These are phyloP conservation scores for Channa maculata DNA, from an alignment of 2,113 vertebrate species.

Conservation along the genomic window DNA sequence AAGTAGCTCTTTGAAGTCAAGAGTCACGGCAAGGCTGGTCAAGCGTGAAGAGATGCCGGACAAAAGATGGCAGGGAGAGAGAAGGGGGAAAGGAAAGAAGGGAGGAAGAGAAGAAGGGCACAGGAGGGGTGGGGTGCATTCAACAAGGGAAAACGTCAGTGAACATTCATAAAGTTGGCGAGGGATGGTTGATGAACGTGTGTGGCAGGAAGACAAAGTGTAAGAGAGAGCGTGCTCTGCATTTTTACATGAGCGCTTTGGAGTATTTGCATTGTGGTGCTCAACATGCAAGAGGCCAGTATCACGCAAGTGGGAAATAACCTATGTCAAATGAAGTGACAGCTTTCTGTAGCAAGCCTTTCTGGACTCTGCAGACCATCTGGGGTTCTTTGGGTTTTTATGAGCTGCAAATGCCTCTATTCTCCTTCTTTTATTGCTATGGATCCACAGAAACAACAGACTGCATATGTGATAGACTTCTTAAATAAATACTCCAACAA, in stretches of 20 bases:
- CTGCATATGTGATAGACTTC: neutral
- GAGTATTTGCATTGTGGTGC: constrained; percentile 58
- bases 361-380: constrained; percentile 15
- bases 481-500: neutral
- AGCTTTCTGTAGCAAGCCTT: constrained; percentile 33
- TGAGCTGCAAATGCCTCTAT: constrained; percentile 10
- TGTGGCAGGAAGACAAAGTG: constrained; percentile 20
- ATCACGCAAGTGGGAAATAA: constrained; percentile 42
- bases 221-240: constrained; percentile 29
- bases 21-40: constrained; percentile 79
- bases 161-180: constrained; percentile 70
- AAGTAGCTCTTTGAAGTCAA: constrained; percentile 83
- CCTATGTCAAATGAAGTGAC: constrained; percentile 29
- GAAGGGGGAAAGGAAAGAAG: constrained; percentile 36
- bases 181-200: constrained; percentile 49
- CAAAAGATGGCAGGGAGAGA: constrained; percentile 65
- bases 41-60: constrained; percentile 78
- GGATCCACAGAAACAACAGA: constrained; percentile 5
- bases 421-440: neutral
- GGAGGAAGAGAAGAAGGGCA: constrained; percentile 34
- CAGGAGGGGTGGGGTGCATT: constrained; percentile 37
- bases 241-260: constrained; percentile 58
- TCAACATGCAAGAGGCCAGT: constrained; percentile 53
- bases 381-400: constrained; percentile 14
- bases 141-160: constrained; percentile 61